phyloP scores from a whole-genome alignment of 1,140 invertebrate species.

The Geopemphigus sp. region DNA sequence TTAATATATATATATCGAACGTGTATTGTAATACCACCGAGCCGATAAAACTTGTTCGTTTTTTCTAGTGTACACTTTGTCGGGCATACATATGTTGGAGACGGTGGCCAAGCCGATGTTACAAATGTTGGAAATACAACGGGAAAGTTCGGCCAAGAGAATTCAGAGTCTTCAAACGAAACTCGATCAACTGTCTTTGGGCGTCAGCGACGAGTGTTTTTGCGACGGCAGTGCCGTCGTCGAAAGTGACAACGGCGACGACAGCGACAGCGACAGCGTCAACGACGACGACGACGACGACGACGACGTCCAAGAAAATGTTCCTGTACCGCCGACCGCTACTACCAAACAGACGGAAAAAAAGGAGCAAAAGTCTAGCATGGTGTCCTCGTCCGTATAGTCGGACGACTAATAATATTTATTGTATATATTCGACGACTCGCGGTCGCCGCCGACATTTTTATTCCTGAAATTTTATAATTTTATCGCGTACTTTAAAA shows the following conservation, averaged over 20 bases:
- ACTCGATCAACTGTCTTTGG: slow-evolving; percentile 6
- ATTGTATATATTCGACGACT: no score
- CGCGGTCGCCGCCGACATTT: no score
- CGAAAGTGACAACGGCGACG: no score
- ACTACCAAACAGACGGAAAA: not conserved
- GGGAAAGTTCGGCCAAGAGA: slow-evolving; percentile 16
- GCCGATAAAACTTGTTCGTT: no score
- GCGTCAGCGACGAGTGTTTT: not conserved
- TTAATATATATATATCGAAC: no score
- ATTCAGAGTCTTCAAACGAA: slow-evolving; percentile 22
- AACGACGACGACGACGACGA: no score
- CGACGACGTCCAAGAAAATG: not conserved
- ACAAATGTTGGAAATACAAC: slow-evolving; percentile 40
- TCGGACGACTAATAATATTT: not conserved
- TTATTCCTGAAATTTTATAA: no score
- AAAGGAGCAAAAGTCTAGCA: slow-evolving; percentile 2
- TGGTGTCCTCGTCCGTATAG: slow-evolving; percentile 27
- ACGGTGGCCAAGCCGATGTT: slow-evolving; percentile 43
- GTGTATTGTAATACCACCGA: no score
- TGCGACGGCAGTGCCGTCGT: no score
- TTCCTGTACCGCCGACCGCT: not conserved
- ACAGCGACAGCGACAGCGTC: no score
- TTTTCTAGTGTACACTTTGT: slow-evolving; percentile 22
- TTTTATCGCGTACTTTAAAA: no score
- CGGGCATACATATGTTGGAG: slow-evolving; percentile 31